Evolutionary conservation across 2,888 invertebrate species (phyloP).

Genomic region (Chymomyza amoena): DNA sequence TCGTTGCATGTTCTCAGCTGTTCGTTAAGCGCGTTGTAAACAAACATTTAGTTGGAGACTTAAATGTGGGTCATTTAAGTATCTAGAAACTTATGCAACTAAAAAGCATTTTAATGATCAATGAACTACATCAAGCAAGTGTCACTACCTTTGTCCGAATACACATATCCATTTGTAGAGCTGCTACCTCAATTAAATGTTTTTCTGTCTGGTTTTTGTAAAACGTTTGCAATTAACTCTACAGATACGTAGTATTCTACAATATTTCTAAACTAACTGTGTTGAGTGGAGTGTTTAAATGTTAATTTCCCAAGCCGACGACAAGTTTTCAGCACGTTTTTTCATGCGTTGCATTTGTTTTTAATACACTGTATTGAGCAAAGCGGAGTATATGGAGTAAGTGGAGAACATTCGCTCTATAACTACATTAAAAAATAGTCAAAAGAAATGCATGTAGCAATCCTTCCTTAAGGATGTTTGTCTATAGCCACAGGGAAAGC

Average conservation of each 20-base stretch:
- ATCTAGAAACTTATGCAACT: slow-evolving; percentile 43
- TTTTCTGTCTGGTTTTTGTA: background rate
- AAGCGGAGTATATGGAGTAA: too few species aligned
- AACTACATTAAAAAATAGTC: too few species aligned
- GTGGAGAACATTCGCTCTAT: too few species aligned
- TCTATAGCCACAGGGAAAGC: too few species aligned
- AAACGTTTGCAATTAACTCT: background rate
- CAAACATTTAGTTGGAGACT: background rate
- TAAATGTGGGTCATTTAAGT: background rate
- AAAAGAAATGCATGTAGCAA: too few species aligned
- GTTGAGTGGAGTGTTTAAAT: slow-evolving; percentile 58
- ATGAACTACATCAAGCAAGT: slow-evolving; percentile 10
- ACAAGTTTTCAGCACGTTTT: slow-evolving; percentile 47
- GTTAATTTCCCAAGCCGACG: slow-evolving; percentile 53
- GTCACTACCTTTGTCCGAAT: slow-evolving; percentile 31
- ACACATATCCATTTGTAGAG: slow-evolving; percentile 20
- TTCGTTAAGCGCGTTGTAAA: background rate
- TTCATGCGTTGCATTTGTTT: slow-evolving; percentile 17
- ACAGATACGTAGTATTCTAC: background rate
- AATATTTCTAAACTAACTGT: slow-evolving; percentile 37
- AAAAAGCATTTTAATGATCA: slow-evolving; percentile 31
- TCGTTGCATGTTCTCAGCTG: background rate
- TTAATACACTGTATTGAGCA: background rate
- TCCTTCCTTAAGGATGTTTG: too few species aligned
- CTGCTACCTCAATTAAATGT: slow-evolving; percentile 9